Percentiles rank a stretch among this genome's conserved stretches.
Evolutionary conservation across 2,888 invertebrate species (phyloP).

Genomic region (Drosophila parthenogenetica): DNA sequence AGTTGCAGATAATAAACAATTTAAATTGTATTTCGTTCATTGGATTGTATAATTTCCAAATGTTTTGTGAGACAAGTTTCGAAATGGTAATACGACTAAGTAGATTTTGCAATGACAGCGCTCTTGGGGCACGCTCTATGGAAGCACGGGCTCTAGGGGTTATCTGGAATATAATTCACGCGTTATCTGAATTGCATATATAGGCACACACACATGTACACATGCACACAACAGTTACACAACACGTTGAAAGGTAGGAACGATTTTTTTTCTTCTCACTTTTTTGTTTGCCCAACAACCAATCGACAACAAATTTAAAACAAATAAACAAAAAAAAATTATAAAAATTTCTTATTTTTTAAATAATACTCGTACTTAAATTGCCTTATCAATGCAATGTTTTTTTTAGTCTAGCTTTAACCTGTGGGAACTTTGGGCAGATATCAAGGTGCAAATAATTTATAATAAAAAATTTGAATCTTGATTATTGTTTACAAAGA

Average conservation of each 20-base stretch:
- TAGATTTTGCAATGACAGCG: conserved; percentile 41
- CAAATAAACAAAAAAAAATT: conserved; percentile 24
- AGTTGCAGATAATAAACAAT: not conserved
- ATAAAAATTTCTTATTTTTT: conserved; percentile 19
- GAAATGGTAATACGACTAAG: conserved; percentile 53
- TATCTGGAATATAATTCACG: conserved; percentile 48
- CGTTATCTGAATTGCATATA: conserved; percentile 60
- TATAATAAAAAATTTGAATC: conserved; percentile 4
- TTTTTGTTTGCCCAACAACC: conserved; percentile 34
- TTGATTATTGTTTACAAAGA: not conserved
- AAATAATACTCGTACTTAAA: conserved; percentile 4
- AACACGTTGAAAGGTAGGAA: conserved; percentile 49
- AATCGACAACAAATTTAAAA: conserved; percentile 10
- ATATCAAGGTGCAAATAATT: conserved; percentile 45
- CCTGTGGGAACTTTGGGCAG: conserved; percentile 35
- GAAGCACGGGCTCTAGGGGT: conserved; percentile 41
- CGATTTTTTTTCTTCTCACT: not conserved
- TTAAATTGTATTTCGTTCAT: not conserved
- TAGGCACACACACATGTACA: conserved; percentile 35
- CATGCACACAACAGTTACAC: conserved; percentile 43
- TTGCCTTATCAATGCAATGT: conserved; percentile 38
- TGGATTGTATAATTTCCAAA: conserved; percentile 59
- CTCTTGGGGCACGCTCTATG: conserved; percentile 10
- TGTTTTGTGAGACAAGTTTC: conserved; percentile 50
- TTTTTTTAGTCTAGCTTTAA: conserved; percentile 22